Percentiles rank a stretch among this genome's conserved stretches.
Evolutionary conservation across 2,797 vertebrate genomes (phyloP).

Genomic region (Taenioides sp.): DNA sequence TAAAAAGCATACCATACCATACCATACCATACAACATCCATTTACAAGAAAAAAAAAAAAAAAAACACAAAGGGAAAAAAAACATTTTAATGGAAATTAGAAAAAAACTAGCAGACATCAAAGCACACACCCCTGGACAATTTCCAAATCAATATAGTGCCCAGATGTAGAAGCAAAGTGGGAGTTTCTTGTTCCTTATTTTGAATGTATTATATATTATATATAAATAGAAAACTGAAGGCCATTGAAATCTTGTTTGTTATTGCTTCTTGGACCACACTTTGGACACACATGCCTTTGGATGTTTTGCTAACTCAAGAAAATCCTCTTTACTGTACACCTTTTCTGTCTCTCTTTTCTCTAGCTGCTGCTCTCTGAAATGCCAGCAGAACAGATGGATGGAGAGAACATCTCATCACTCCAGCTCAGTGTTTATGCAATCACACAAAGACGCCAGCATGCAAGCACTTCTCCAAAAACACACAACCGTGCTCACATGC

Average conservation of each 20-base stretch:
- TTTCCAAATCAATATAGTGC: not conserved
- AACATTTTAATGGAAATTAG: too few species aligned
- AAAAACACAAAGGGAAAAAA: too few species aligned
- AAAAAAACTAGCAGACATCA: not conserved
- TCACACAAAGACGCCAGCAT: constrained; percentile 30
- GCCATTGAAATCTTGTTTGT: not conserved
- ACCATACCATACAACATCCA: too few species aligned
- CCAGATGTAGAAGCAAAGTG: not conserved
- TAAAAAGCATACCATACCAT: too few species aligned
- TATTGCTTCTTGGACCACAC: not conserved
- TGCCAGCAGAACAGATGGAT: constrained; percentile 75
- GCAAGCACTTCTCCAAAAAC: constrained; percentile 46
- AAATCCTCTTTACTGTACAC: constrained; percentile 30
- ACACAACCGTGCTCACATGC: constrained; percentile 17
- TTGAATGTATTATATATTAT: not conserved
- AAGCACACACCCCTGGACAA: too few species aligned
- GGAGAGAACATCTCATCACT: constrained; percentile 66
- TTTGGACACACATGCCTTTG: not conserved
- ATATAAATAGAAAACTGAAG: not conserved
- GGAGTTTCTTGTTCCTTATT: not conserved
- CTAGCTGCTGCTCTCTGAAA: constrained; percentile 52
- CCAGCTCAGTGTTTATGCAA: constrained; percentile 67
- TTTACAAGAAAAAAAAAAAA: too few species aligned
- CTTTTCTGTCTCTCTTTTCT: constrained; percentile 29
- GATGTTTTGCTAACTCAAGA: constrained; percentile 23